Evolutionary conservation across 2,113 vertebrate species (phyloP).

Genomic region (Speoplatyrhinus poulsoni): DNA sequence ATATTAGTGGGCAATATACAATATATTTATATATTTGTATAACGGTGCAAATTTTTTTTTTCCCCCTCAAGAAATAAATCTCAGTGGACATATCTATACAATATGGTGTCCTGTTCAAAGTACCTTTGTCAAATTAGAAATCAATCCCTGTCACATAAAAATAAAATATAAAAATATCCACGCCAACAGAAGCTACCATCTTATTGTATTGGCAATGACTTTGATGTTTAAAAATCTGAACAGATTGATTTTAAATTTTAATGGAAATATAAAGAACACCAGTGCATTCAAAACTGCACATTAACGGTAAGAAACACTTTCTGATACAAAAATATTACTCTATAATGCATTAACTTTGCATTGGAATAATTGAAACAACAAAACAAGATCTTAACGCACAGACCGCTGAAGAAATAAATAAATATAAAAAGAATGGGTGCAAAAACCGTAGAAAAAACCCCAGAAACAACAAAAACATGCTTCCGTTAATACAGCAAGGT

Average conservation of each 20-base stretch:
- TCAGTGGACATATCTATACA: conserved; percentile 41
- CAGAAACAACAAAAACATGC: conserved; percentile 42
- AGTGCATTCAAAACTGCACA: conserved; percentile 91
- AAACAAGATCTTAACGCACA: conserved; percentile 69
- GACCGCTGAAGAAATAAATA: conserved; percentile 70
- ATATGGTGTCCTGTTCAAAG: conserved; percentile 12
- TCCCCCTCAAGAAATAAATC: conserved; percentile 47
- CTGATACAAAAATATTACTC: conserved; percentile 98
- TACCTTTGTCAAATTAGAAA: conserved; percentile 46
- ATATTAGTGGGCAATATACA: conserved; percentile 3
- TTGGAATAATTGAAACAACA: conserved; percentile 82
- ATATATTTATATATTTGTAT: conserved; percentile 46
- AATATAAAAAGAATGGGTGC: conserved; percentile 63
- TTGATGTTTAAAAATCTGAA: conserved; percentile 49
- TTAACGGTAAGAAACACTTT: conserved; percentile 92
- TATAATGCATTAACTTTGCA: conserved; percentile 85
- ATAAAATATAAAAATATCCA: conserved; percentile 50
- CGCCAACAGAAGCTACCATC: conserved; percentile 48
- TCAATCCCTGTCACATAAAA: conserved; percentile 47
- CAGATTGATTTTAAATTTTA: conserved; percentile 61
- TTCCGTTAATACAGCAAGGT: conserved; percentile 27
- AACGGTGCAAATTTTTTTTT: conserved; percentile 71
- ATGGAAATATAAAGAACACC: conserved; percentile 78
- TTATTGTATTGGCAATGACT: conserved; percentile 67
- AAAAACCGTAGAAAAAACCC: conserved; percentile 26